A percentile compares a stretch with the other conserved stretches of the same genome.
phyloP scores from a whole-genome alignment of 2,113 vertebrate genomes.

The Gopherus evgoodei region DNA sequence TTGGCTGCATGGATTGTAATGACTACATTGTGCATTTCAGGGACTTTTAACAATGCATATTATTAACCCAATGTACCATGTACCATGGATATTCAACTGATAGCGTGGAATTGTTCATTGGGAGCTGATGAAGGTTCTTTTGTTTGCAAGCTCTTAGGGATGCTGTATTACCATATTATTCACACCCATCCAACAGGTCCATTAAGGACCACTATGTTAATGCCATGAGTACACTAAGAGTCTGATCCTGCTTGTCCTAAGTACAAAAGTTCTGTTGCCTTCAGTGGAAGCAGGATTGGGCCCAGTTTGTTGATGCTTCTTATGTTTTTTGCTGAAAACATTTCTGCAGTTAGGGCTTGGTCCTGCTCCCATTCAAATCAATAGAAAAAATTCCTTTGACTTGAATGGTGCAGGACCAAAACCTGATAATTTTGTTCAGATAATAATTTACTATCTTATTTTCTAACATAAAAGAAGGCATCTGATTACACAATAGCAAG shows the following conservation, averaged over 20 bases:
- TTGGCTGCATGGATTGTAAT: constrained; percentile 2
- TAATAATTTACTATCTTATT: neutral
- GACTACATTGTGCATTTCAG: neutral
- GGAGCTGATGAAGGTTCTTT: neutral
- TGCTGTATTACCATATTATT: neutral
- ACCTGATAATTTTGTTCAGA: neutral
- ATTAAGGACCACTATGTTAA: neutral
- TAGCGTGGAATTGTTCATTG: neutral
- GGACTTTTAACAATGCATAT: neutral
- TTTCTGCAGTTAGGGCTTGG: neutral
- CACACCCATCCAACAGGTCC: neutral
- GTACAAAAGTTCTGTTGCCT: neutral
- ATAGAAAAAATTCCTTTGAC: neutral
- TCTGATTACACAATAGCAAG: neutral
- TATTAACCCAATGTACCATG: neutral
- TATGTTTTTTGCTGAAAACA: neutral
- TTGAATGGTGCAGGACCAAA: neutral
- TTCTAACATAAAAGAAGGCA: neutral
- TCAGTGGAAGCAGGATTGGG: neutral
- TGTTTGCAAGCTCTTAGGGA: neutral
- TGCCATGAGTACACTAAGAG: neutral
- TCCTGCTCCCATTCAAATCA: neutral
- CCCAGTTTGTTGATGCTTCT: neutral
- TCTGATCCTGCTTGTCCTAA: neutral
- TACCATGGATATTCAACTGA: neutral